Evolutionary conservation across 2,113 vertebrate species (phyloP).

Genomic region (Xiphophorus hellerii): DNA sequence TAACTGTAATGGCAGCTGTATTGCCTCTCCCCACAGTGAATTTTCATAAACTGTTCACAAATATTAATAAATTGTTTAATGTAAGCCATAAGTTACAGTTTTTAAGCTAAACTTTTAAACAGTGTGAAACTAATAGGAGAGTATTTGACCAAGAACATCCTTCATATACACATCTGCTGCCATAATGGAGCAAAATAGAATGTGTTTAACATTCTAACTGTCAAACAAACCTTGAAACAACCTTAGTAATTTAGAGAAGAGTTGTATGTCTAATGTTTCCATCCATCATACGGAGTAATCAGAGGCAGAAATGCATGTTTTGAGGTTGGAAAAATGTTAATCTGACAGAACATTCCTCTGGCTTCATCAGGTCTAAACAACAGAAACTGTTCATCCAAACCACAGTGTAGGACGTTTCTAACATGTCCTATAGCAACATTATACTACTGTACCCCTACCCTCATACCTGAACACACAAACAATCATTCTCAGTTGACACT

Average conservation of each 20-base stretch:
- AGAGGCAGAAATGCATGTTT: background rate
- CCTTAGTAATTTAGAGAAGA: background rate
- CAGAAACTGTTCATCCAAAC: background rate
- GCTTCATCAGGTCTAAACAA: background rate
- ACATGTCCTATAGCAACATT: background rate
- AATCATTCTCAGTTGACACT: constrained; percentile 3
- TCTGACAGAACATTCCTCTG: background rate
- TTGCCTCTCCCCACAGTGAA: no score
- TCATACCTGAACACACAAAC: background rate
- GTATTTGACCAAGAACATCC: background rate
- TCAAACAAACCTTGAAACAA: background rate
- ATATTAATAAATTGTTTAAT: no score
- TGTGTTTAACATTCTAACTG: background rate
- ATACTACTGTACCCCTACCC: background rate
- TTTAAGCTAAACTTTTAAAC: no score
- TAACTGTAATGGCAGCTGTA: no score
- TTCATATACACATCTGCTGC: background rate
- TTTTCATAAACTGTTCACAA: no score
- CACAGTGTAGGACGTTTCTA: background rate
- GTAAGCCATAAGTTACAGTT: no score
- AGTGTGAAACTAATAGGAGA: background rate
- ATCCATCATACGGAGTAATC: background rate
- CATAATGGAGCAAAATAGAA: background rate
- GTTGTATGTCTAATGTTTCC: background rate
- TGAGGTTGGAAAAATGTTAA: background rate